Conservation (phyloP, 64 coral and sea anemone species). For the Astreopora myriophthalma region DNA sequence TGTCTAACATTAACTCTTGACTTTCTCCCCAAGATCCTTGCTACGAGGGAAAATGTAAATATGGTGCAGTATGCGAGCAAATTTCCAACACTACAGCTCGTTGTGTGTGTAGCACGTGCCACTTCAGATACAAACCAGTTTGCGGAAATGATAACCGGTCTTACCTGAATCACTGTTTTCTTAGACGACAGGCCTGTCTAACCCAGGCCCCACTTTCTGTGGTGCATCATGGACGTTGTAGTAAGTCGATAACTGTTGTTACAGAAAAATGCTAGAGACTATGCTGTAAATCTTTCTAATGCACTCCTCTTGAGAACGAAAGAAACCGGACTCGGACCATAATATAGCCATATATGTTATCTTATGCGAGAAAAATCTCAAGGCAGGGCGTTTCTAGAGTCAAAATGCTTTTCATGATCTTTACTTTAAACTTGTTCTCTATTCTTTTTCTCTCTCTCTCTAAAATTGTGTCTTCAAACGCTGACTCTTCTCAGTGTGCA, state of each 20-base stretch:
- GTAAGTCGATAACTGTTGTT: background rate
- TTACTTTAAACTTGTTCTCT: background rate
- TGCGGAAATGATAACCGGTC: constrained; percentile 10
- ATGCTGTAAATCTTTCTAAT: too few species aligned
- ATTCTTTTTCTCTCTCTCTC: background rate
- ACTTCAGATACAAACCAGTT: constrained; percentile 52
- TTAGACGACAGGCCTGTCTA: constrained; percentile 24
- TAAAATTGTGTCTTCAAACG: background rate
- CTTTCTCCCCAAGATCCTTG: constrained; percentile 21
- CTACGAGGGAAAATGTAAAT: constrained; percentile 17
- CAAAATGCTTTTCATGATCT: background rate
- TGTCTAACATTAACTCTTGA: background rate
- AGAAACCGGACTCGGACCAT: too few species aligned
- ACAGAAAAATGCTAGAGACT: too few species aligned
- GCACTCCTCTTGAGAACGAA: too few species aligned
- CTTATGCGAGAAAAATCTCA: too few species aligned
- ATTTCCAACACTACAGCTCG: constrained; percentile 18
- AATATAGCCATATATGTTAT: too few species aligned
- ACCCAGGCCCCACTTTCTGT: background rate
- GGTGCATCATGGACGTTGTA: constrained; percentile 4
- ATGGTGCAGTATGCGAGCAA: background rate
- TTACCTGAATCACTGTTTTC: constrained; percentile 22
- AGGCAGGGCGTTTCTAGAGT: background rate
- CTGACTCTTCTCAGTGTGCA: constrained; percentile 21
- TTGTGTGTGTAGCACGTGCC: background rate